Conservation (phyloP, 2,113 vertebrate genomes). For the Maccullochella peelii region DNA sequence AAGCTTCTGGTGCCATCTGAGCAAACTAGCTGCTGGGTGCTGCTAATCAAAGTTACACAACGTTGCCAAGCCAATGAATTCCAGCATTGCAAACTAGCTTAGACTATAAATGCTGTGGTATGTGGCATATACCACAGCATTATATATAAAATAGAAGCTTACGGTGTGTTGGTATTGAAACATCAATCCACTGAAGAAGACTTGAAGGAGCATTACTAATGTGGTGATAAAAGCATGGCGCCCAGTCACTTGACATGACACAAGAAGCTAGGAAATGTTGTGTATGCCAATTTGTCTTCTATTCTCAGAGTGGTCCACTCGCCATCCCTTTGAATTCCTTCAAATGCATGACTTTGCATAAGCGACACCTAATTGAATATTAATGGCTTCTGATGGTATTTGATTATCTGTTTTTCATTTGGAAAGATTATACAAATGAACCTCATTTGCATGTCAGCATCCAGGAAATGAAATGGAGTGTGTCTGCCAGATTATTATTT, state of each 20-base stretch:
- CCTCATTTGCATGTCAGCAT: constrained; percentile 82
- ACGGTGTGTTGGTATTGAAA: not conserved
- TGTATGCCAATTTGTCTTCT: constrained; percentile 51
- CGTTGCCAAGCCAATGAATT: too few relatives aligned
- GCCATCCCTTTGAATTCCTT: constrained; percentile 71
- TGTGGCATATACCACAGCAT: too few relatives aligned
- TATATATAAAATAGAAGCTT: not conserved
- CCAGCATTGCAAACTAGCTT: not conserved
- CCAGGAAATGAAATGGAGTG: constrained; percentile 81
- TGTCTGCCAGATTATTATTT: constrained; percentile 81
- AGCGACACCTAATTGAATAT: constrained; percentile 85
- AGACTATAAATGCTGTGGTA: not conserved
- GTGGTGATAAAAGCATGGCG: constrained; percentile 45
- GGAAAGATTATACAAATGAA: constrained; percentile 86
- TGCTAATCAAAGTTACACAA: too few relatives aligned
- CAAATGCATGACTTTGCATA: constrained; percentile 83
- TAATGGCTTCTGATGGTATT: constrained; percentile 85
- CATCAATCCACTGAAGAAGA: constrained; percentile 6
- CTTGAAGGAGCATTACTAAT: constrained; percentile 42
- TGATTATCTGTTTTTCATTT: constrained; percentile 87
- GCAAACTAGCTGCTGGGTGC: too few relatives aligned
- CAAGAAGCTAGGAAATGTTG: constrained; percentile 22
- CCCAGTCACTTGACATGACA: constrained; percentile 17
- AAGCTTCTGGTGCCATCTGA: too few relatives aligned
- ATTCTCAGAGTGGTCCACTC: constrained; percentile 60